Evolutionary conservation across 1,140 invertebrate genomes (phyloP).

Genomic region (Aphaenogaster floridana): DNA sequence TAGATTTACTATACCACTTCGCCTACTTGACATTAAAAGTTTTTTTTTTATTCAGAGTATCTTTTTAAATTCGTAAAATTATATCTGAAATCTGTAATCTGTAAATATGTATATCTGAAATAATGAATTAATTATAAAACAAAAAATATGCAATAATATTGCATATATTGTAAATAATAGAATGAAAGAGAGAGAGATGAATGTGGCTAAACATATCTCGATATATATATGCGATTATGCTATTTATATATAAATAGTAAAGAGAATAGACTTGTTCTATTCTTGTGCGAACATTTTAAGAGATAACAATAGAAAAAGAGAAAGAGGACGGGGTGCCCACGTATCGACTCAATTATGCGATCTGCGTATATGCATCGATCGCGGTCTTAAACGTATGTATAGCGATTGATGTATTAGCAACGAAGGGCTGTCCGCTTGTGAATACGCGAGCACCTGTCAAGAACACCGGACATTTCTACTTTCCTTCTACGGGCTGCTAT

Average conservation of each 20-base stretch:
- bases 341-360: slow-evolving; percentile 44
- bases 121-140: background rate
- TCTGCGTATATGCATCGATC: slow-evolving; percentile 36
- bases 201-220: background rate
- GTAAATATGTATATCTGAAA: background rate
- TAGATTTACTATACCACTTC: background rate
- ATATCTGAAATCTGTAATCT: background rate
- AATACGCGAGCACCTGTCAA: slow-evolving; percentile 76
- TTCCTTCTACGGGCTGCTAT: slow-evolving; percentile 67
- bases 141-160: background rate
- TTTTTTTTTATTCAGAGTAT: background rate
- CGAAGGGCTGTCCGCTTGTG: slow-evolving; percentile 70
- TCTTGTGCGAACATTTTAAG: background rate
- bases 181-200: background rate
- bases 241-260: slow-evolving; percentile 41
- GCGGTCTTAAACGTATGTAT: slow-evolving; percentile 48
- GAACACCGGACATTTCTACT: slow-evolving; percentile 74
- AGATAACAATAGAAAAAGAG: background rate
- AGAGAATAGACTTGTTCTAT: background rate
- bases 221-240: background rate
- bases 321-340: background rate
- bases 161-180: background rate
- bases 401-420: slow-evolving; percentile 74
- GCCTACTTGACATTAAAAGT: background rate
- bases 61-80: background rate